A percentile compares a stretch with the other conserved stretches of the same genome.
Conservation (phyloP, 1,140 invertebrate species). For the Cotesia typhae region DNA sequence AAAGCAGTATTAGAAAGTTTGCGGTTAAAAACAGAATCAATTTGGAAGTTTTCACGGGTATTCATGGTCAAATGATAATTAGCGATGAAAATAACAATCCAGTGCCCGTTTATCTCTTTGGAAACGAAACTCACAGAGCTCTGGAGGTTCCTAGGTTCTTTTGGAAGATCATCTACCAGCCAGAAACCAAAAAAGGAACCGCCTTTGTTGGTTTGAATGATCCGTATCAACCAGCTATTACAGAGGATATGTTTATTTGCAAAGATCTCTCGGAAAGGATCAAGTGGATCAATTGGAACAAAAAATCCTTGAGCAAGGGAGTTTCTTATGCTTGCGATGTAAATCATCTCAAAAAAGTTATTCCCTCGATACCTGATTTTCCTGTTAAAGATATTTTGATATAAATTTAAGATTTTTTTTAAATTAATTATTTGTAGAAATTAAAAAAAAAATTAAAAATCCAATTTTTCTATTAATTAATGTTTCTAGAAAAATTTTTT, state of each 20-base stretch:
- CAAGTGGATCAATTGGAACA: slow-evolving; percentile 67
- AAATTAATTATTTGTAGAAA: too few relatives aligned
- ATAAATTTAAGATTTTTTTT: slow-evolving; percentile 17
- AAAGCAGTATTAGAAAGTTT: slow-evolving; percentile 47
- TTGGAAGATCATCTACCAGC: slow-evolving; percentile 72
- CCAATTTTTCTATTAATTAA: too few relatives aligned
- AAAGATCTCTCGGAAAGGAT: slow-evolving; percentile 66
- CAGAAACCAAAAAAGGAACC: slow-evolving; percentile 62
- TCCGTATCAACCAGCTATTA: slow-evolving; percentile 65
- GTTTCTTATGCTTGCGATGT: slow-evolving; percentile 75
- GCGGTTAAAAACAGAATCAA: slow-evolving; percentile 42
- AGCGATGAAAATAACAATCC: slow-evolving; percentile 58
- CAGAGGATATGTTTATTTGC: slow-evolving; percentile 67
- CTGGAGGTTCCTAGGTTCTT: slow-evolving; percentile 69
- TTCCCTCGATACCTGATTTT: slow-evolving; percentile 66
- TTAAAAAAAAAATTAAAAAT: too few relatives aligned
- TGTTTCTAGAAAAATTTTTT: too few relatives aligned
- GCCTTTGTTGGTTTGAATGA: slow-evolving; percentile 74
- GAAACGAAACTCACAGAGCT: slow-evolving; percentile 54
- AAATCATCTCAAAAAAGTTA: slow-evolving; percentile 67
- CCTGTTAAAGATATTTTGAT: slow-evolving; percentile 49
- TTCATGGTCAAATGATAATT: slow-evolving; percentile 65
- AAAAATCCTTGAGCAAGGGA: slow-evolving; percentile 66
- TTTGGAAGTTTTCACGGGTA: slow-evolving; percentile 69
- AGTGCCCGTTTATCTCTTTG: slow-evolving; percentile 63